Evolutionary conservation across 2,113 vertebrate species (phyloP).

Genomic region (Tringa solitaria): DNA sequence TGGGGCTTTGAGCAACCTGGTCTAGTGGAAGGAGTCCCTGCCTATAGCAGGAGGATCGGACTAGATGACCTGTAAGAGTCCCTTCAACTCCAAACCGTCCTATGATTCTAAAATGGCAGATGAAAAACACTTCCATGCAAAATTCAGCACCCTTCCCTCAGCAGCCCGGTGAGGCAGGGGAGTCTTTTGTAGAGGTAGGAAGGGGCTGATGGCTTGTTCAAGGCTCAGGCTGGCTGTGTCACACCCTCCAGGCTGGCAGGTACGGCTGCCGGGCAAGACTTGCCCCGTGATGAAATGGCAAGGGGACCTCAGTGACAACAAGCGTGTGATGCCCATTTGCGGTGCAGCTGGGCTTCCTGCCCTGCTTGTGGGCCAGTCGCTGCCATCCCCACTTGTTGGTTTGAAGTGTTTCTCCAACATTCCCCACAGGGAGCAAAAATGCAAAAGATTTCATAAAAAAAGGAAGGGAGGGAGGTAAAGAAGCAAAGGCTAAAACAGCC

Average conservation of each 20-base stretch:
- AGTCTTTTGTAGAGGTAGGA: neutral
- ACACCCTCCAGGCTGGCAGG: neutral
- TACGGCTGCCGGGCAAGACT: accelerated
- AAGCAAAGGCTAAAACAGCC: neutral
- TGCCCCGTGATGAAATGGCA: accelerated
- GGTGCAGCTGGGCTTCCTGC: neutral
- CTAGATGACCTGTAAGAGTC: neutral
- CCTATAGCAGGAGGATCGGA: neutral
- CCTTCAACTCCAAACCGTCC: neutral
- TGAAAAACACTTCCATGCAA: neutral
- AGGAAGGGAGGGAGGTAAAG: neutral
- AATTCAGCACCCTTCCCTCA: neutral
- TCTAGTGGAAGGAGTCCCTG: neutral
- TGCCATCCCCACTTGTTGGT: neutral
- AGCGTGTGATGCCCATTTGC: accelerated
- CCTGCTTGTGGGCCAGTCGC: accelerated
- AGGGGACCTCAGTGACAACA: accelerated
- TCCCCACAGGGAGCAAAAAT: neutral
- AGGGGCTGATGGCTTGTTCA: neutral
- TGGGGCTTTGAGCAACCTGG: neutral
- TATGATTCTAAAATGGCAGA: neutral
- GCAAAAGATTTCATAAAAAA: neutral
- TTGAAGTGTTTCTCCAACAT: neutral
- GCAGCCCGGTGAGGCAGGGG: neutral
- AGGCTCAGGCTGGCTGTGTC: neutral